These are phyloP conservation scores for Cephus runcator DNA, from an alignment of 2,888 invertebrate genomes.

Conservation along the genomic window DNA sequence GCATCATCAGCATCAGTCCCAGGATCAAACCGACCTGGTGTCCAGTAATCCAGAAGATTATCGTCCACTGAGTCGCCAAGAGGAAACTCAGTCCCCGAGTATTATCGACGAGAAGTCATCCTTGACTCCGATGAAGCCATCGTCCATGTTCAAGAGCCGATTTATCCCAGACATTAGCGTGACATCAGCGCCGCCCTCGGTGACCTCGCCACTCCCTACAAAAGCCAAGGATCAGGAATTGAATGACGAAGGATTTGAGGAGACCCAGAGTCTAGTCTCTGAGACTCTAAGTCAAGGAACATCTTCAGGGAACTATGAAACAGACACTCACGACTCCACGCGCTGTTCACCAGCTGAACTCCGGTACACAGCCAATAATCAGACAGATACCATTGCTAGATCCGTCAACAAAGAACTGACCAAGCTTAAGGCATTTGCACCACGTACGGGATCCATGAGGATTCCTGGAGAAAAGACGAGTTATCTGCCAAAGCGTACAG, in stretches of 20 bases:
- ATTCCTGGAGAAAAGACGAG: constrained; percentile 44
- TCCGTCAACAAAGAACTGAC: constrained; percentile 30
- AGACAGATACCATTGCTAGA: constrained; percentile 27
- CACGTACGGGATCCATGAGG: constrained; percentile 29
- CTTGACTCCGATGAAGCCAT: not conserved
- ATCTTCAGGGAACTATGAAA: constrained; percentile 77
- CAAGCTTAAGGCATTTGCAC: constrained; percentile 28
- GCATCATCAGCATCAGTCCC: not conserved
- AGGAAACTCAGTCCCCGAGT: constrained; percentile 14
- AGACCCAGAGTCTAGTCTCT: constrained; percentile 87
- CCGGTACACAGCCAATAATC: constrained; percentile 22
- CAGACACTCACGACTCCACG: constrained; percentile 70
- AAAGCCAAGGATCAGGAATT: constrained; percentile 74
- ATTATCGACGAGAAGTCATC: not conserved
- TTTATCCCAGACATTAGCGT: constrained; percentile 67
- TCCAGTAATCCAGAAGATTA: constrained; percentile 5
- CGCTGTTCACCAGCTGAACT: constrained; percentile 59
- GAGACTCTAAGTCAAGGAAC: constrained; percentile 89
- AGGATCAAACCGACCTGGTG: constrained; percentile 33
- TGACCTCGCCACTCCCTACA: constrained; percentile 45
- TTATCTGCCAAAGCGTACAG: constrained; percentile 55
- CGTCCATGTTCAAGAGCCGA: constrained; percentile 40
- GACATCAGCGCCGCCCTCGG: constrained; percentile 58
- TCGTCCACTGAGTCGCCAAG: constrained; percentile 26
- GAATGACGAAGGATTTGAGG: constrained; percentile 91